Conservation (phyloP, 2,888 invertebrate genomes). For the Cerastis rubricosa region DNA sequence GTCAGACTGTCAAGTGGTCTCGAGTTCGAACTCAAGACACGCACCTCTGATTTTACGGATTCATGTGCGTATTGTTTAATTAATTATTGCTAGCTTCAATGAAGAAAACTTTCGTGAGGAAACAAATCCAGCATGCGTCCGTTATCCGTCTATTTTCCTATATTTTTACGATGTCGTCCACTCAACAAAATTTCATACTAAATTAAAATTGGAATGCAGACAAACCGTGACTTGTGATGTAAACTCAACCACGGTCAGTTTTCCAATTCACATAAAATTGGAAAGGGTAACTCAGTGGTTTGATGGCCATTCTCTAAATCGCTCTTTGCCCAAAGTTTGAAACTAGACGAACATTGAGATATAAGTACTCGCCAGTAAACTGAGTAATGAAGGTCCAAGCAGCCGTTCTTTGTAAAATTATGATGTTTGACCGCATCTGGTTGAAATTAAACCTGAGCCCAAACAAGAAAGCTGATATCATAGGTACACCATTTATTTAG, state of each 20-base stretch:
- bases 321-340: conserved; percentile 31
- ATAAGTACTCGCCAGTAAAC: conserved; percentile 20
- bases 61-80: no score
- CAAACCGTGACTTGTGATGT: background rate
- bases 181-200: no score
- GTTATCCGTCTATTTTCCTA: no score
- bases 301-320: conserved; percentile 12
- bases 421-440: conserved; percentile 11
- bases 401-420: conserved; percentile 9
- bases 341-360: background rate
- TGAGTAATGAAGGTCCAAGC: conserved; percentile 14
- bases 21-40: no score
- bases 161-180: no score
- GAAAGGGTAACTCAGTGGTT: background rate
- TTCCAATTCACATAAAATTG: background rate
- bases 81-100: no score
- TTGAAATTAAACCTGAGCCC: background rate
- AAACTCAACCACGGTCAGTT: background rate
- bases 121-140: no score
- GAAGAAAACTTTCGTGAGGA: no score
- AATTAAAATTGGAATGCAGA: background rate
- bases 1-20: no score
- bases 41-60: no score
- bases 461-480: no score
- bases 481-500: no score